Evolutionary conservation across 2,113 vertebrate genomes (phyloP).

Genomic region (Phodopus roborovskii): DNA sequence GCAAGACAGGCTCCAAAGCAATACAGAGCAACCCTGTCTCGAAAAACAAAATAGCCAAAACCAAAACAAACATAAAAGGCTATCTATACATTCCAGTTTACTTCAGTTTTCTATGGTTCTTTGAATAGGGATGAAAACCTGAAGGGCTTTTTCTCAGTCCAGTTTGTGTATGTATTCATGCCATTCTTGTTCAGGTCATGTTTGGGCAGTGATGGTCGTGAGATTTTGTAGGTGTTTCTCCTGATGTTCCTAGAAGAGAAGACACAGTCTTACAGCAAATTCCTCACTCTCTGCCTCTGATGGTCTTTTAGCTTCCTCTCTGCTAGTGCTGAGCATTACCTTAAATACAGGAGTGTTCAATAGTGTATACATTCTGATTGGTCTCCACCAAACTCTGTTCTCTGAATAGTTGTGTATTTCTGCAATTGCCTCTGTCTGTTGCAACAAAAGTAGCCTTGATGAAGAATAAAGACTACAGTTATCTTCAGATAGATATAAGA

Average conservation of each 20-base stretch:
- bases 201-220: neutral
- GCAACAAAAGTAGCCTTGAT: neutral
- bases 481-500: neutral
- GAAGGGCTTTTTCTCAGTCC: neutral
- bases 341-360: neutral
- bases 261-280: neutral
- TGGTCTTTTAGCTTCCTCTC: neutral
- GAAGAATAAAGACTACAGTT: neutral
- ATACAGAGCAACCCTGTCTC: neutral
- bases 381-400: neutral
- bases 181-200: neutral
- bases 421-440: neutral
- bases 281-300: neutral
- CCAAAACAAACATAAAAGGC: too few species aligned
- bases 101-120: too few species aligned
- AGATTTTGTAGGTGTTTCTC: neutral
- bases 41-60: too few species aligned
- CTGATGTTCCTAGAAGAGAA: too few species aligned
- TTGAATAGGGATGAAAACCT: neutral
- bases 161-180: neutral
- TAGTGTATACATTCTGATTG: neutral
- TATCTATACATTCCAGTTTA: neutral
- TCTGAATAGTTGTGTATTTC: neutral
- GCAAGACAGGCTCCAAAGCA: too few species aligned
- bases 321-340: neutral